Conservation (phyloP, 1,140 invertebrate species). For the Spodoptera frugiperda region DNA sequence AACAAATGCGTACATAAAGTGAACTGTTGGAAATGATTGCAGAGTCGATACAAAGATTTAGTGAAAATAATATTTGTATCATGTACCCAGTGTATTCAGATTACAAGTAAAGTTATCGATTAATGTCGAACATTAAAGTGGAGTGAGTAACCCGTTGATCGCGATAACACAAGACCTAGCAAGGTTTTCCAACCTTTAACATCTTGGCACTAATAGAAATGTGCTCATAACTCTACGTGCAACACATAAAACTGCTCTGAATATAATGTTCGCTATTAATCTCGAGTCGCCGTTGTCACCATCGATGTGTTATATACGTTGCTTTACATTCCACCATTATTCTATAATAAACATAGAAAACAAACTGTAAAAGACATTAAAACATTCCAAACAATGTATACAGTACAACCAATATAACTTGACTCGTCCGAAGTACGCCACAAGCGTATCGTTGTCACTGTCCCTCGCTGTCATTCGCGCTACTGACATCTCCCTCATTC, state of each 20-base stretch:
- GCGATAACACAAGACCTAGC: conserved; percentile 5
- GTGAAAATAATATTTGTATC: conserved; percentile 65
- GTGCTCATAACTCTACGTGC: neutral
- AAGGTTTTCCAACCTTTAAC: conserved; percentile 42
- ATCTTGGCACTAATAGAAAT: neutral
- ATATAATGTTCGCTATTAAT: conserved; percentile 33
- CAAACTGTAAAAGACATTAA: conserved; percentile 66
- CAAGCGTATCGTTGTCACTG: no score
- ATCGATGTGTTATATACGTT: conserved; percentile 59
- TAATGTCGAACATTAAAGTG: conserved; percentile 41
- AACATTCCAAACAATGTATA: conserved; percentile 76
- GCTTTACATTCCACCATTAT: conserved; percentile 68
- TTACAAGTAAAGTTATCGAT: conserved; percentile 49
- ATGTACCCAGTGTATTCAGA: conserved; percentile 69
- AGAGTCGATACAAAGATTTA: conserved; percentile 61
- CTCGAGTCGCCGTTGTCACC: conserved; percentile 54
- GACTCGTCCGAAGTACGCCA: no score
- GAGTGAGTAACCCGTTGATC: conserved; percentile 7
- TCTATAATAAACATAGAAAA: conserved; percentile 61
- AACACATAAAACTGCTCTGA: neutral
- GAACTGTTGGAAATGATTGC: conserved; percentile 34
- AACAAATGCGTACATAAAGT: conserved; percentile 31
- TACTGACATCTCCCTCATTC: no score
- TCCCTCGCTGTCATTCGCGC: no score
- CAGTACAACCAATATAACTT: no score